Evolutionary conservation across 2,888 invertebrate species (phyloP), one percentile per base, ranked within the genome.

Genomic region (Resseliella maxima): DNA sequence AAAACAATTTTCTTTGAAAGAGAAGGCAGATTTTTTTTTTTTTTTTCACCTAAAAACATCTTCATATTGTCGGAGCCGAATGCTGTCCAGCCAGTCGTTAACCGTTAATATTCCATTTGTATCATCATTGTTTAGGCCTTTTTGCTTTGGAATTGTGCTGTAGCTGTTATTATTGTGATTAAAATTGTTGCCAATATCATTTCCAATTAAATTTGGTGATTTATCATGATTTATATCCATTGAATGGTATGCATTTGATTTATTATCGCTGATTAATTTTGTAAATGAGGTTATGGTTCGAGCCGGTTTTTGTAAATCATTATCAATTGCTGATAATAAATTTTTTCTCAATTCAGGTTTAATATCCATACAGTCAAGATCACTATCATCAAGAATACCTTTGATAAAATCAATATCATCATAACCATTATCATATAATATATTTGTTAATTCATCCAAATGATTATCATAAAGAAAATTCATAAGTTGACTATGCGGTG

Each of bases 401-500:
- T 98, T 98, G 93, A 99, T 92, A 92, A 97, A 98, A 88, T 97
- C 95, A 87, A 96, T 93, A 91, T 98, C 96, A 90, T 99, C 98
- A 90, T 95, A 98, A 45, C 99, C 99, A 89, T 96, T 95, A 88
- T 95, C 94, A 88, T 95, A 91, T 88, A 99, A 95, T 86, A 95
- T 92, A n/a, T 95, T 94, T 89, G 96, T 96, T 89, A 97, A 96
- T 90, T 98, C 96, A 50, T 94, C 93, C 88, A 98, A 92, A 1
- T 95, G 95, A 50, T 86, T 83, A 12, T 86, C 86, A 31, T 85
- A 85, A 18, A 86, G 50, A 50, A 81, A 86, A 50, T 86, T 50
- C 15, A 85, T 31, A 2, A 86, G 24, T 45, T 45, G 41, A 15
- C 38, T 15, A 31, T 85, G 85, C 31, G 46, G 85, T 15, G 85